Conservation (phyloP, 2,797 vertebrate genomes). For the Loris lydekkerianus region DNA sequence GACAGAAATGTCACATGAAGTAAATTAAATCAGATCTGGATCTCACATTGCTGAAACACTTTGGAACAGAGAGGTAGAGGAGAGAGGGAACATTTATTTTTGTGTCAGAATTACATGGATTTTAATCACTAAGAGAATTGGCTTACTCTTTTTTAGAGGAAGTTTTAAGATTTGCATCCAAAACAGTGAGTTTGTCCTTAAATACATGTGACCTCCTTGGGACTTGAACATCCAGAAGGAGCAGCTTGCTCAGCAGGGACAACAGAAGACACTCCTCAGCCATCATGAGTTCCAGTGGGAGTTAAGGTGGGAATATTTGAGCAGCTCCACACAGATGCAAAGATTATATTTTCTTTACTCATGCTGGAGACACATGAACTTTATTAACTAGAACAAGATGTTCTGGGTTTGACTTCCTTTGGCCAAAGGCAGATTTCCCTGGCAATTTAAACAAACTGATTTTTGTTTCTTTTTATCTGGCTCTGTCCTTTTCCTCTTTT, state of each 20-base stretch:
- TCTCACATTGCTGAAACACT: background rate
- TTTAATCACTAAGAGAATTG: background rate
- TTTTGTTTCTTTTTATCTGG: slow-evolving; percentile 63
- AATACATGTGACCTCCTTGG: background rate
- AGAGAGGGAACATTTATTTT: background rate
- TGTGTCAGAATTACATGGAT: background rate
- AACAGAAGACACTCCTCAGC: background rate
- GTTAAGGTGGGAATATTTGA: background rate
- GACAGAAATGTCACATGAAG: background rate
- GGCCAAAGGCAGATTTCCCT: slow-evolving; percentile 68
- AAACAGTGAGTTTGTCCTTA: background rate
- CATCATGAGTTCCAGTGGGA: background rate
- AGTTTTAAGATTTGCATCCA: slow-evolving; percentile 28
- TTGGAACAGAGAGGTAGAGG: background rate
- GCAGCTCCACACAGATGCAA: background rate
- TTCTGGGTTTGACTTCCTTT: slow-evolving; percentile 74
- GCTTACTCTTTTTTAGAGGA: slow-evolving; percentile 36
- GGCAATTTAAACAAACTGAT: slow-evolving; percentile 69
- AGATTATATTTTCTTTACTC: slow-evolving; percentile 52
- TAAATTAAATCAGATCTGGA: slow-evolving; percentile 31
- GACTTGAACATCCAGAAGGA: background rate
- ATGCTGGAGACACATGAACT: slow-evolving; percentile 12
- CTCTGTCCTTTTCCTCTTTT: slow-evolving; percentile 68
- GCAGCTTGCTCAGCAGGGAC: background rate
- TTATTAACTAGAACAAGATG: slow-evolving; percentile 59